Conservation (phyloP, 2,113 vertebrate species). For the Cnemophilus loriae region DNA sequence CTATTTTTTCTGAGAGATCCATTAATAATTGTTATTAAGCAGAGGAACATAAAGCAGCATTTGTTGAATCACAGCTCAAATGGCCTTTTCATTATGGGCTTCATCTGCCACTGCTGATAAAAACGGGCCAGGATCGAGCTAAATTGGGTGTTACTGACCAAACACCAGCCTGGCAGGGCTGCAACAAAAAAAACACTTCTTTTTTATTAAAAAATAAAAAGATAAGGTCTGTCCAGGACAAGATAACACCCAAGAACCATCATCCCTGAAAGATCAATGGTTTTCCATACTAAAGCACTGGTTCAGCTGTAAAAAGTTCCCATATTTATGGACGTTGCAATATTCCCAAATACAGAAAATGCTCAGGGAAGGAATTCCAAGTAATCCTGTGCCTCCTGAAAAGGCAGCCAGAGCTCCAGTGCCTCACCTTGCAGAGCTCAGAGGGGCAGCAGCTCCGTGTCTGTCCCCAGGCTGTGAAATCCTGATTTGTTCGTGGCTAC, state of each 20-base stretch:
- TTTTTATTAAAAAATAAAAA: background rate
- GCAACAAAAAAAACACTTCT: background rate
- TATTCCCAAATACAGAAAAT: background rate
- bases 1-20: background rate
- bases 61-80: background rate
- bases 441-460: background rate
- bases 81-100: background rate
- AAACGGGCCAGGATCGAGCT: background rate
- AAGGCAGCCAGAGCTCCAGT: background rate
- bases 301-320: background rate
- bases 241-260: background rate
- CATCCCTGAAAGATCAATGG: background rate
- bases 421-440: background rate
- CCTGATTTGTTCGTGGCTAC: slow-evolving; percentile 15
- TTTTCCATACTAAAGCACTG: background rate
- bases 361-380: background rate
- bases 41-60: background rate
- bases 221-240: background rate
- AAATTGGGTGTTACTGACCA: background rate
- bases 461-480: background rate
- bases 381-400: background rate
- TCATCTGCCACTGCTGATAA: background rate
- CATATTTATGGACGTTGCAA: rapidly evolving
- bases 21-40: background rate
- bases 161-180: background rate